Base-by-base conservation (phyloP, 2,797 vertebrate genomes). In the Enteromius afrohamiltoni region DNA sequence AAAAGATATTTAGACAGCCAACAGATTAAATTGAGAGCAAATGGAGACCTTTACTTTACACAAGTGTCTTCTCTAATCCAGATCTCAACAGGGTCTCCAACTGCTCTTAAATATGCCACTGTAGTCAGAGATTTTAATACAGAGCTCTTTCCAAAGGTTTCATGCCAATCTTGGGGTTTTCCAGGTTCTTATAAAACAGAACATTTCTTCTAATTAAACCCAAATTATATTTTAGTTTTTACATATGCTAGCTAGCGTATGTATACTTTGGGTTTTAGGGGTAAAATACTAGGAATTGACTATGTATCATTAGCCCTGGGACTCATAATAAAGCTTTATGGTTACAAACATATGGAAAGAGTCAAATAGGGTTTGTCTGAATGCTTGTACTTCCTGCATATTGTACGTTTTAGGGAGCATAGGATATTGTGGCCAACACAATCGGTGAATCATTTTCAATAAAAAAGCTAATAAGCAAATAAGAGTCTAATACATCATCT, bases 281-380 rank as follows among this genome's bases (percentile, higher is more conserved):
- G 47, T 6, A n/a, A 71, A 79, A 42, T 60, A 26, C 26, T 47
- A 29, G 13, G 26, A 60, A 17, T 62, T 23, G 26, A 71, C 37
- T 80, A 34, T 71, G 40, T 37, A 73, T 62, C 40, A 37, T 81
- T 73, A 49, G 79, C 42, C 47, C 29, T 73, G 79, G 69, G 53
- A 73, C 69, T 74, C 69, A 19, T 64, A 62, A 60, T 31, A 71
- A 64, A 64, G 40, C 55, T 49, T 74, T 34, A 82, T 49, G 53
- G 79, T 49, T 71, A 71, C 10, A 79, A 68, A 68, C 62, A 53
- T 68, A 26, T 51, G 79, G 55, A 60, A 81, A n/a, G 53, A 62
- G 79, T 73, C 40, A 81, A 73, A 47, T 10, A 26, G 26, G 37
- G 26, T 80, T 37, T 58, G 51, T 74, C 71, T 64, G 42, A 34